phyloP scores from a whole-genome alignment of 2,888 invertebrate species.

The Rhagonycha fulva region DNA sequence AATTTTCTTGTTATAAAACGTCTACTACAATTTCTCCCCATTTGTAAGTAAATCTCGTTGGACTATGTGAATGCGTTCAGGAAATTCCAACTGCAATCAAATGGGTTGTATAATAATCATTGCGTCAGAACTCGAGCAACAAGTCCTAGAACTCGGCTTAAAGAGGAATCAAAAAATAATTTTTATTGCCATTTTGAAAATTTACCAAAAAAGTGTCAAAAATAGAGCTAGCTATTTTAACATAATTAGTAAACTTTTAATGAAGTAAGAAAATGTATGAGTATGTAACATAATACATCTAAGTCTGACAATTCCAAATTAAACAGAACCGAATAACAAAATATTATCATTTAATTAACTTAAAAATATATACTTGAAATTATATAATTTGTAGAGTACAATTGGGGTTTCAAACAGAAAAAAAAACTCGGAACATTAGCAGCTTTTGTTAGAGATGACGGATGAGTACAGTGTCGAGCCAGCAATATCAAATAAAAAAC shows the following conservation, averaged over 20 bases:
- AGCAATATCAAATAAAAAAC: not conserved
- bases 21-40: slow-evolving; percentile 37
- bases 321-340: not conserved
- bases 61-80: slow-evolving; percentile 38
- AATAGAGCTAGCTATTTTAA: not conserved
- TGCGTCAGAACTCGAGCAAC: slow-evolving; percentile 34
- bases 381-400: not conserved
- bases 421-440: not conserved
- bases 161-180: not conserved
- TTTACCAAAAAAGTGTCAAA: not conserved
- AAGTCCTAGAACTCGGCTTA: slow-evolving; percentile 27
- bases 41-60: slow-evolving; percentile 39
- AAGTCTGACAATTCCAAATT: not conserved
- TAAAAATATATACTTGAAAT: not conserved
- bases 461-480: not conserved
- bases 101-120: slow-evolving; percentile 39
- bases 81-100: slow-evolving; percentile 40
- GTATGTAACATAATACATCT: too few relatives aligned
- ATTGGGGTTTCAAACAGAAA: not conserved
- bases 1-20: slow-evolving; percentile 14
- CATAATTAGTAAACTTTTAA: not conserved
- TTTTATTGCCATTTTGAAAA: not conserved
- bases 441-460: not conserved
- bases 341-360: not conserved
- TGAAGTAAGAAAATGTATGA: not conserved